These are phyloP conservation scores for Gallinago jamesoni DNA, from an alignment of 2,113 vertebrate species.

Conservation along the genomic window DNA sequence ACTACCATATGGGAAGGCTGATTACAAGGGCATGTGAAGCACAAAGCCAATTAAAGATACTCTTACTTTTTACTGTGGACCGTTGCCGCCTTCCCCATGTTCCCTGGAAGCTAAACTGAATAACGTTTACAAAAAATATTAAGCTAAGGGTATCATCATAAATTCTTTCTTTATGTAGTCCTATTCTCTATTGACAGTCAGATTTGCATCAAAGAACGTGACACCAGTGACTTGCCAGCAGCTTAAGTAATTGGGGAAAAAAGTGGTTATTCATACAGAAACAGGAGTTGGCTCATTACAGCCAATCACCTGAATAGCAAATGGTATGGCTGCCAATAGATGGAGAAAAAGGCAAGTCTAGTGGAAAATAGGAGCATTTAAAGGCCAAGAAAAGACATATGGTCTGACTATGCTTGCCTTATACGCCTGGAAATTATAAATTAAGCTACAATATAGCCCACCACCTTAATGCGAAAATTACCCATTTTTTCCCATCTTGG, in stretches of 20 bases:
- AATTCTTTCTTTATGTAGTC: slow-evolving; percentile 7
- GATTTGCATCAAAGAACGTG: slow-evolving; percentile 63
- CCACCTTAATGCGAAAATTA: slow-evolving; percentile 46
- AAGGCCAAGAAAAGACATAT: slow-evolving; percentile 72
- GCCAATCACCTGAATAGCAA: slow-evolving; percentile 71
- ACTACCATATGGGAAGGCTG: slow-evolving; percentile 64
- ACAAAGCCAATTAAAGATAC: slow-evolving; percentile 67
- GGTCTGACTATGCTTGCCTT: slow-evolving; percentile 69
- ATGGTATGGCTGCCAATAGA: slow-evolving; percentile 68
- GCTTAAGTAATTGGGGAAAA: slow-evolving; percentile 67
- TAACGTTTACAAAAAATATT: slow-evolving; percentile 37
- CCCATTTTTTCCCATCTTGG: background rate
- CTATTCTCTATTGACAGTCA: slow-evolving; percentile 36
- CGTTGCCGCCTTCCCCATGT: background rate
- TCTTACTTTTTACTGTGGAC: slow-evolving; percentile 46
- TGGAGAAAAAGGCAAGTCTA: slow-evolving; percentile 73
- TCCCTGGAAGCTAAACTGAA: slow-evolving; percentile 4
- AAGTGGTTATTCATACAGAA: slow-evolving; percentile 68
- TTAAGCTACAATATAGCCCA: slow-evolving; percentile 62
- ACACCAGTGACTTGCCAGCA: slow-evolving; percentile 68
- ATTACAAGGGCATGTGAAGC: slow-evolving; percentile 59
- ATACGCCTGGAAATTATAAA: slow-evolving; percentile 66
- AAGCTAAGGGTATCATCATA: background rate
- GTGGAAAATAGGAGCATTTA: slow-evolving; percentile 72
- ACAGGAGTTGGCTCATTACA: slow-evolving; percentile 67